Conservation (phyloP, 2,113 vertebrate species). For the Leptodactylus fuscus region DNA sequence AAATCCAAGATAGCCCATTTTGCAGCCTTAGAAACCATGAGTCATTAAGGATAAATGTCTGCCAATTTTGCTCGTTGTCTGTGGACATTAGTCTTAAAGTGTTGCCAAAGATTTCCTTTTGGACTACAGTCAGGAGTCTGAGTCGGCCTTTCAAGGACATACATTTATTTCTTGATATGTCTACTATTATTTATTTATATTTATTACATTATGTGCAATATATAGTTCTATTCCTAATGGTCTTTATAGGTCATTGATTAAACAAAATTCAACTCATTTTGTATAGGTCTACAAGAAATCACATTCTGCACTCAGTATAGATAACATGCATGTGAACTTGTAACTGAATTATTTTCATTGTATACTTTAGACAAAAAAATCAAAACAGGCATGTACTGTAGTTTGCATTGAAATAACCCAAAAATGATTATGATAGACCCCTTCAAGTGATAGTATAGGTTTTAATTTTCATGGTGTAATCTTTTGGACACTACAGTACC, state of each 20-base stretch:
- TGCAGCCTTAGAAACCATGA: not conserved
- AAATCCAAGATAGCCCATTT: not conserved
- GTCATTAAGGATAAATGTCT: not conserved
- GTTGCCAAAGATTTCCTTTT: not conserved
- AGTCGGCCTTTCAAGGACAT: not conserved
- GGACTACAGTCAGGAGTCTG: not conserved
- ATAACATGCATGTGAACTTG: too few relatives aligned
- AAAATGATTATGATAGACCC: too few relatives aligned
- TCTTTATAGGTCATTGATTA: not conserved
- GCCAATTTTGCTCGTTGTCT: not conserved
- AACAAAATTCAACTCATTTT: not conserved
- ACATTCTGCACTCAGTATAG: too few relatives aligned
- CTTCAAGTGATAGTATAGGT: too few relatives aligned
- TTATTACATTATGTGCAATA: not conserved
- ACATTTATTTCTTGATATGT: not conserved
- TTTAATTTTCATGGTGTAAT: too few relatives aligned
- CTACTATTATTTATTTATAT: not conserved
- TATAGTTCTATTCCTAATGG: not conserved
- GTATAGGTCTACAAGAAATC: too few relatives aligned
- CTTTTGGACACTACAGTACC: too few relatives aligned
- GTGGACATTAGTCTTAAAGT: not conserved
- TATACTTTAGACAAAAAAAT: too few relatives aligned
- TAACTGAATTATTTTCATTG: too few relatives aligned
- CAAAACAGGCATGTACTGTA: too few relatives aligned
- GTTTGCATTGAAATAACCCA: too few relatives aligned